Evolutionary conservation across 1,140 invertebrate species (phyloP), one percentile per base, ranked within the genome.

Genomic region (Pantala flavescens): DNA sequence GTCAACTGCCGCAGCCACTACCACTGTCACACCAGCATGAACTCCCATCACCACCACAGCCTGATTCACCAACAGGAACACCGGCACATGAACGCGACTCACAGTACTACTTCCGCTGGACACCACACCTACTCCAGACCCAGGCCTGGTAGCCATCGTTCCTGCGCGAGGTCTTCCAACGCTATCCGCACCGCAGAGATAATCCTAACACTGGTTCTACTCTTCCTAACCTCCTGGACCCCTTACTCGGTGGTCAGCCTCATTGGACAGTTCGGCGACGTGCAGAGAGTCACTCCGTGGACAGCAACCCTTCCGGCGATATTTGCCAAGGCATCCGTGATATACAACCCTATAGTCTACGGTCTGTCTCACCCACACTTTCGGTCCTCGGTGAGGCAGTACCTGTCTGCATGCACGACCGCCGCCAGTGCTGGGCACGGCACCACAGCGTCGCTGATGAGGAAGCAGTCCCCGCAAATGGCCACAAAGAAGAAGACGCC

Each of bases 181-280:
- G 79, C 82, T 7, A 74, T 82, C 11, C 78, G 80, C 3, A 82
- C 84, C 0, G 84, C 84, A 0, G 83, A 85, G 77, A 84, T 87
- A 55, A 82, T 85, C 24, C 79, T 86, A 63, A 82, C 82, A 16
- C 81, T 86, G n/a, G 80, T 87, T 21, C 74, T 81, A 19, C 79
- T 84, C 16, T 87, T 83, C 78, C 75, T 85, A 49, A 74, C 84
- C 77, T 85, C 85, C 0, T 87, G 86, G 86, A 81, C 79, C 7
- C 86, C 86, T 0, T 87, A 87, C 79, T 83, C 86, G 9, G 81
- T 83, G 3, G 82, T 88, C 28, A 86, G 85, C 70, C 77, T 86
- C 71, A 82, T 87, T 49, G 86, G 83, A 12, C 83, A 87, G 78
- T 86, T 87, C 76, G 81, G 82, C 21, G 77, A 79, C 21, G 74